A percentile compares a stretch with the other conserved stretches of the same genome.
These are phyloP conservation scores for Zaprionus tsacasi DNA, from an alignment of 1,140 invertebrate species.

Conservation along the genomic window DNA sequence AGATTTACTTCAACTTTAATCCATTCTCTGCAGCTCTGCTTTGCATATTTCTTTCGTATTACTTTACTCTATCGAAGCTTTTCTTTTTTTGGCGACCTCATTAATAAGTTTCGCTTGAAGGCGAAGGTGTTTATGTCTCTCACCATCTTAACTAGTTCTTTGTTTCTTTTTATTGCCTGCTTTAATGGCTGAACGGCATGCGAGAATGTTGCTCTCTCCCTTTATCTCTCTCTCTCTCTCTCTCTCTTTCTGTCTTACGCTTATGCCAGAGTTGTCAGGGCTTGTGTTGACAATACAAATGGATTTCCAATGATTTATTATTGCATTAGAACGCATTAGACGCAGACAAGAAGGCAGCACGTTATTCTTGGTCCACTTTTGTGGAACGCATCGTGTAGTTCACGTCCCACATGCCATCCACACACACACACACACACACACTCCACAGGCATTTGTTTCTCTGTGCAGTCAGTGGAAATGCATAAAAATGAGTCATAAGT, in stretches of 20 bases:
- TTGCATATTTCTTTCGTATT: slow-evolving; percentile 4
- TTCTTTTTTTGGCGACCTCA: slow-evolving; percentile 31
- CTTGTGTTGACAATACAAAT: slow-evolving; percentile 83
- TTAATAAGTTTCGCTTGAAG: slow-evolving; percentile 25
- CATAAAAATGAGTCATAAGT: slow-evolving; percentile 81
- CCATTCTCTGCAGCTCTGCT: neutral
- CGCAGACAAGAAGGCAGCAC: slow-evolving; percentile 8
- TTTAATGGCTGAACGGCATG: slow-evolving; percentile 71
- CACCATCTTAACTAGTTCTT: slow-evolving; percentile 57
- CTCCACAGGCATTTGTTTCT: slow-evolving; percentile 33
- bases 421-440: neutral
- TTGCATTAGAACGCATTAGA: slow-evolving; percentile 80
- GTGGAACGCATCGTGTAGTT: neutral
- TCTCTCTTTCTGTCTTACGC: neutral
- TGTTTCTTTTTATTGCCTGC: slow-evolving; percentile 60
- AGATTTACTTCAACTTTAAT: neutral
- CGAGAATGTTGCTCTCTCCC: slow-evolving; percentile 21
- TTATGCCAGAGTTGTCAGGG: slow-evolving; percentile 48
- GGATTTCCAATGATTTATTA: slow-evolving; percentile 82
- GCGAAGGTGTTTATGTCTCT: slow-evolving; percentile 65
- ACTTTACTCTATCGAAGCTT: slow-evolving; percentile 13
- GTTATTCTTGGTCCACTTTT: slow-evolving; percentile 24
- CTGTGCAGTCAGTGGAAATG: slow-evolving; percentile 77
- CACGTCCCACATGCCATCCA: neutral
- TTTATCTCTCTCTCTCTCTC: neutral